Evolutionary conservation across 2,888 invertebrate species (phyloP).

Genomic region (Cataglyphis rosenhaueri): DNA sequence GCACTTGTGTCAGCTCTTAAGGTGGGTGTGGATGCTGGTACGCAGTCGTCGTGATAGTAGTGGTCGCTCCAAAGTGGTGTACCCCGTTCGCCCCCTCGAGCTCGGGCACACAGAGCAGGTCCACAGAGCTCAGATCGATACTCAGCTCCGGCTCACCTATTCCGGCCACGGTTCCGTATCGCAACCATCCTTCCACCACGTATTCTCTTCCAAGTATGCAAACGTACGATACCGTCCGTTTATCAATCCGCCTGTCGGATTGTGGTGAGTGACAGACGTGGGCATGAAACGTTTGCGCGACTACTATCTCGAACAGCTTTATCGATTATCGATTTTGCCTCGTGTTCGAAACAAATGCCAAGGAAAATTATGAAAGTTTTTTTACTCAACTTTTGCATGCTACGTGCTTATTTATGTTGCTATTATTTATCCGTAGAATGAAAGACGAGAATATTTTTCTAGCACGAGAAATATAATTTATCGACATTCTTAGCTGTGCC

Average conservation of each 20-base stretch:
- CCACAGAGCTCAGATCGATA: constrained; percentile 71
- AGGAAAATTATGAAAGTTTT: background rate
- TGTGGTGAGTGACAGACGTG: background rate
- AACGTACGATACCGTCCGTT: background rate
- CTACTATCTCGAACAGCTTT: background rate
- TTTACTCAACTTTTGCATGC: background rate
- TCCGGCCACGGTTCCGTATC: constrained; percentile 18
- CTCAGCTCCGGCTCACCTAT: constrained; percentile 61
- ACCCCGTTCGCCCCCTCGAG: constrained; percentile 48
- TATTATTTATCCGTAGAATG: constrained; percentile 11
- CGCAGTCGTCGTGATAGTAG: constrained; percentile 48
- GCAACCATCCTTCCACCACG: constrained; percentile 22
- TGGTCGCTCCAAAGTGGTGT: constrained; percentile 53
- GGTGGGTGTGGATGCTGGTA: constrained; percentile 47
- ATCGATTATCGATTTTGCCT: background rate
- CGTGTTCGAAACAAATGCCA: background rate
- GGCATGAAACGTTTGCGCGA: background rate
- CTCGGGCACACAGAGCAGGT: constrained; percentile 34
- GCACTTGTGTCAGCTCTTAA: constrained; percentile 53
- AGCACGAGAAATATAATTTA: constrained; percentile 17
- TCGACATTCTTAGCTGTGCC: background rate
- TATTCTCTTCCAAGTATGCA: constrained; percentile 20
- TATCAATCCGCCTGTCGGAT: constrained; percentile 1
- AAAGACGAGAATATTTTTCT: constrained; percentile 5
- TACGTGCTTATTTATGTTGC: constrained; percentile 8